A percentile compares a stretch with the other conserved stretches of the same genome.
phyloP scores from a whole-genome alignment of 2,113 vertebrate species.

The Petroica traversi region DNA sequence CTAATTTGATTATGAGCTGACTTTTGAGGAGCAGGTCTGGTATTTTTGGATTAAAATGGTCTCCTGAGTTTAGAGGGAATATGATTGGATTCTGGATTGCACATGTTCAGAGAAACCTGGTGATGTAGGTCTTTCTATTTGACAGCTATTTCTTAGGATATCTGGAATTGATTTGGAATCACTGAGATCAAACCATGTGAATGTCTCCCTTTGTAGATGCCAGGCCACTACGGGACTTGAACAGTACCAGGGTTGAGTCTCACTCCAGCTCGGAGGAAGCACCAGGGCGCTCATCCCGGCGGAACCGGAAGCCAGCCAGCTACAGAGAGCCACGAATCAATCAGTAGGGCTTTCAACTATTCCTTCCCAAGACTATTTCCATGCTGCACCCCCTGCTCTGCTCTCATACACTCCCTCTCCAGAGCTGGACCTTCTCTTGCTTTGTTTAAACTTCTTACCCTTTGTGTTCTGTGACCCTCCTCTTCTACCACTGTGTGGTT shows the following conservation, averaged over 20 bases:
- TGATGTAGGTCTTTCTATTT: not conserved
- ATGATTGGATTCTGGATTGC: not conserved
- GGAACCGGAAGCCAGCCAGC: not conserved
- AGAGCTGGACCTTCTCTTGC: not conserved
- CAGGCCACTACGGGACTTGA: slow-evolving; percentile 52
- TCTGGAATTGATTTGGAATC: not conserved
- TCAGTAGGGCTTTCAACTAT: slow-evolving; percentile 22
- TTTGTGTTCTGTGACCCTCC: not conserved
- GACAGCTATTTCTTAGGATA: not conserved
- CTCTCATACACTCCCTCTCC: not conserved
- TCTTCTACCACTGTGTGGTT: not conserved
- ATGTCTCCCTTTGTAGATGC: slow-evolving; percentile 15
- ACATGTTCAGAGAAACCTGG: not conserved
- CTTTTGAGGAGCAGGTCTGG: not conserved
- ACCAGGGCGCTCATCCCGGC: not conserved
- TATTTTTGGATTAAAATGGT: not conserved
- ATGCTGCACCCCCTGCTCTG: not conserved
- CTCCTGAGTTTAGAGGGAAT: not conserved
- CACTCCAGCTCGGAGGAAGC: not conserved
- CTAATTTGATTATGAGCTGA: not conserved
- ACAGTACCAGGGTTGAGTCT: not conserved
- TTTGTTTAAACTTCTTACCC: not conserved
- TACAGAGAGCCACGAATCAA: slow-evolving; percentile 58
- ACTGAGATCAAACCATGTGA: not conserved
- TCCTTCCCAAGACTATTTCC: not conserved